phyloP scores from a whole-genome alignment of 1,140 invertebrate genomes.

The Plectus sambesii region DNA sequence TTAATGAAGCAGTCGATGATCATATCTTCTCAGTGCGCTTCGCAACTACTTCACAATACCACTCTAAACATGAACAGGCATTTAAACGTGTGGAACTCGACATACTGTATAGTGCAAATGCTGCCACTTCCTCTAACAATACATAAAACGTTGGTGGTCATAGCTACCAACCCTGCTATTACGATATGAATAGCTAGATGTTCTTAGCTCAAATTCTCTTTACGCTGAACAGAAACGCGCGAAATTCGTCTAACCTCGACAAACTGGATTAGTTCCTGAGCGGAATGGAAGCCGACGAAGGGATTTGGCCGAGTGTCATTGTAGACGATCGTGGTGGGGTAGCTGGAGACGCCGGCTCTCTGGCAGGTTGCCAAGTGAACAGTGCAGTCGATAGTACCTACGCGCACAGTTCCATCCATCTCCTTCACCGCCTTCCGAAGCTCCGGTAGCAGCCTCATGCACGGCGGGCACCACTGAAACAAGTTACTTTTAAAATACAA shows the following conservation, averaged over 20 bases:
- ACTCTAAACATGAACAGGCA: too few species aligned
- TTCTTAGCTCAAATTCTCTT: too few species aligned
- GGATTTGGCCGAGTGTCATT: constrained; percentile 54
- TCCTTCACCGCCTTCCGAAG: constrained; percentile 57
- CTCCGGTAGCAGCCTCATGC: constrained; percentile 61
- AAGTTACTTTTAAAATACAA: constrained; percentile 8
- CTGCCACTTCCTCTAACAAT: too few species aligned
- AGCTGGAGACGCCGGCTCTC: constrained; percentile 53
- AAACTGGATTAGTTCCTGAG: constrained; percentile 58
- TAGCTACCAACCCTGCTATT: too few species aligned
- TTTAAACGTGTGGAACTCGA: too few species aligned
- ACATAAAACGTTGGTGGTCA: too few species aligned
- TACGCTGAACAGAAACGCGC: too few species aligned
- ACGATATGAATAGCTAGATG: too few species aligned
- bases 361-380: constrained; percentile 49
- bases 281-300: constrained; percentile 56
- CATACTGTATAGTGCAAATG: too few species aligned
- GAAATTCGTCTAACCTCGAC: constrained; percentile 50
- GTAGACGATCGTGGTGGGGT: constrained; percentile 60
- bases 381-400: constrained; percentile 57
- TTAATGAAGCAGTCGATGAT: too few species aligned
- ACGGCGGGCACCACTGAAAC: constrained; percentile 64
- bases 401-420: constrained; percentile 40
- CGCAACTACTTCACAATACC: too few species aligned
- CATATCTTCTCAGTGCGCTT: too few species aligned